These are phyloP conservation scores for Daubentonia madagascariensis DNA, from an alignment of 2,113 vertebrate genomes.

Conservation along the genomic window DNA sequence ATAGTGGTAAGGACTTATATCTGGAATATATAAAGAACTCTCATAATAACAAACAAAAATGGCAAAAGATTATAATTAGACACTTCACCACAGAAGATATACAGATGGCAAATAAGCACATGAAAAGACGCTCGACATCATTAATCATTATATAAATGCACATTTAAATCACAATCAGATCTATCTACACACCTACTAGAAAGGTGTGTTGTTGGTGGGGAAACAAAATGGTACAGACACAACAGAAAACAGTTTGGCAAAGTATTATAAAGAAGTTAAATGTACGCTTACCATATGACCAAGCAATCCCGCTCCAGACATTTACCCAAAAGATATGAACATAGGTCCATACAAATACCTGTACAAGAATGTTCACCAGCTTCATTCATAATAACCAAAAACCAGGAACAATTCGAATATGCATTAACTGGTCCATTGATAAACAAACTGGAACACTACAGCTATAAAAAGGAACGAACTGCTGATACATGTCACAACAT, in stretches of 20 bases:
- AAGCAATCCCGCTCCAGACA: not conserved
- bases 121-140: not conserved
- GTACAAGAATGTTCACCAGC: not conserved
- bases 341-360: not conserved
- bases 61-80: not conserved
- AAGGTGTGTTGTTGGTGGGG: not conserved
- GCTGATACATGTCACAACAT: not conserved
- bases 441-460: not conserved
- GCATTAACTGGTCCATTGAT: not conserved
- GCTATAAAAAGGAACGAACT: conserved; percentile 19
- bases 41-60: not conserved
- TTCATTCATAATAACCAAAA: not conserved
- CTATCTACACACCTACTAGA: not conserved
- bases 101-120: not conserved
- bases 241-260: not conserved
- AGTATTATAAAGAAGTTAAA: not conserved
- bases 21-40: not conserved
- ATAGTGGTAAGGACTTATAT: not conserved
- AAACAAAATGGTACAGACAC: not conserved
- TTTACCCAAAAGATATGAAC: not conserved
- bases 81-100: not conserved
- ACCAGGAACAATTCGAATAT: not conserved
- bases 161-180: not conserved
- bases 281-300: not conserved
- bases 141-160: not conserved